Conservation (phyloP, 2,113 vertebrate genomes). For the Callipepla squamata region DNA sequence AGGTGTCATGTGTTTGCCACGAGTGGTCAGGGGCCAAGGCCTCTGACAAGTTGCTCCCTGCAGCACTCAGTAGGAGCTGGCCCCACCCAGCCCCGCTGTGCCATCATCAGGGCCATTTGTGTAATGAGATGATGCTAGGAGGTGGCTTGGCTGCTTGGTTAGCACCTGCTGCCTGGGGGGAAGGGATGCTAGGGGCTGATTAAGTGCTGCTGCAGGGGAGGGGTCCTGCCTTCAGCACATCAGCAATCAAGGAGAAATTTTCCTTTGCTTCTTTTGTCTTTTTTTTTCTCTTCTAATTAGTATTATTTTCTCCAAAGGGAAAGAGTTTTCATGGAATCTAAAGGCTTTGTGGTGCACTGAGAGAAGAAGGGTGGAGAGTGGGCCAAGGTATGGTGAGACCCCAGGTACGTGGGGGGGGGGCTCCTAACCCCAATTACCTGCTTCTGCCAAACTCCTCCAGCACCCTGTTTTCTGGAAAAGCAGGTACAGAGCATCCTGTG, state of each 20-base stretch:
- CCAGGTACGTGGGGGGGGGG: accelerated
- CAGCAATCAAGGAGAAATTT: constrained; percentile 45
- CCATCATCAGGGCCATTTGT: constrained; percentile 36
- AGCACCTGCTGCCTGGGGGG: neutral
- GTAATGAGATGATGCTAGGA: constrained; percentile 7
- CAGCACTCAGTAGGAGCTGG: accelerated
- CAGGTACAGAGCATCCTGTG: neutral
- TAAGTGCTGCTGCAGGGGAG: constrained; percentile 26
- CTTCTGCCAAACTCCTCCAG: neutral
- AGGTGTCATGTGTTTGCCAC: neutral
- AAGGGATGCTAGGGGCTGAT: constrained; percentile 1
- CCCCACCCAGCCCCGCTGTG: neutral
- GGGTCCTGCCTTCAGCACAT: neutral
- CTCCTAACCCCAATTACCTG: neutral
- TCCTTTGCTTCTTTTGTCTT: neutral
- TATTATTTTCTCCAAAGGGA: neutral
- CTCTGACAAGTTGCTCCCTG: neutral
- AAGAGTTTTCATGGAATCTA: neutral
- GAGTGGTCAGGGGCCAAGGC: accelerated
- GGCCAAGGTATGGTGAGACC: neutral
- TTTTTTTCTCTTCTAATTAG: neutral
- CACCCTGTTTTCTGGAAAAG: neutral
- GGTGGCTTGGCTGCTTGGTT: neutral
- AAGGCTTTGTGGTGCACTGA: neutral
- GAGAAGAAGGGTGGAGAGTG: neutral